Percentiles rank a stretch among this genome's conserved stretches.
These are phyloP conservation scores for Malurus splendens DNA, from an alignment of 2,797 vertebrate species.

Conservation along the genomic window DNA sequence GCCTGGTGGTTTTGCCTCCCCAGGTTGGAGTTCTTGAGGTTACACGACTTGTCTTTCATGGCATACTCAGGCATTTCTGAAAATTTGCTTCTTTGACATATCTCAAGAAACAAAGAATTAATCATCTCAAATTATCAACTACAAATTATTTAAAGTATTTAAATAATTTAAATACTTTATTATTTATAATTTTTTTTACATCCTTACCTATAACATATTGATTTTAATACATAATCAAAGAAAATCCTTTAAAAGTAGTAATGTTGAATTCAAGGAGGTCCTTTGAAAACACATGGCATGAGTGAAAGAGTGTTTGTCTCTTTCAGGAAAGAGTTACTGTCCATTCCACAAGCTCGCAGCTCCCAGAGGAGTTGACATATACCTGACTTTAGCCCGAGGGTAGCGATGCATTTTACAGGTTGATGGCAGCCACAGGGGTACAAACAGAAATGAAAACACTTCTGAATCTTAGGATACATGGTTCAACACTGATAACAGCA, in stretches of 20 bases:
- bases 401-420: background rate
- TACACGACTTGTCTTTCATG: background rate
- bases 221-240: background rate
- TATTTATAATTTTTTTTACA: background rate
- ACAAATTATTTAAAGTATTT: too few relatives aligned
- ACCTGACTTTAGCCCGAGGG: background rate
- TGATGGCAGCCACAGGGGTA: background rate
- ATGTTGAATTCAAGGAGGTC: background rate
- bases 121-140: background rate
- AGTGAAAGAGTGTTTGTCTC: background rate
- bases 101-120: background rate
- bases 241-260: background rate
- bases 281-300: fast-evolving
- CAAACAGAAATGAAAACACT: background rate
- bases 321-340: background rate
- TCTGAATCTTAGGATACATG: background rate
- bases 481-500: background rate
- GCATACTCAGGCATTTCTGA: background rate
- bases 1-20: background rate
- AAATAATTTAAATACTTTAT: too few relatives aligned
- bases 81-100: background rate
- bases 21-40: background rate
- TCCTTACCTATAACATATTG: background rate
- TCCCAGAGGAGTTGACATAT: background rate
- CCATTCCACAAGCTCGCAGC: background rate